A percentile compares a stretch with the other conserved stretches of the same genome.
Evolutionary conservation across 2,797 vertebrate genomes (phyloP).

Genomic region (Emys orbicularis): DNA sequence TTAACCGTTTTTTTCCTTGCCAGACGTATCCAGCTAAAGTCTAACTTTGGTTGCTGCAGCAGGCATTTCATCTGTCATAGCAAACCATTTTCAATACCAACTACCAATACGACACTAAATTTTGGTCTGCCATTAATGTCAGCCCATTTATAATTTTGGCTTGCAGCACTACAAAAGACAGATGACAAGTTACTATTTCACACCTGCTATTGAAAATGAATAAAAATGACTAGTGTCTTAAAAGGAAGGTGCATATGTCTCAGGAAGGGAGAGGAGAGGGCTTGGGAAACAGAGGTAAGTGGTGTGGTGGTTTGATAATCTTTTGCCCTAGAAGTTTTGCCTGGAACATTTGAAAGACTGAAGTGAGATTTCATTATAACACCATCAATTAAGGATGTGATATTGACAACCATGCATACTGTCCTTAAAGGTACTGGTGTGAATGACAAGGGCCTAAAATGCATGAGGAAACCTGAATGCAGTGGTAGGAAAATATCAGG

Average conservation of each 20-base stretch:
- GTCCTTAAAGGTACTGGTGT: conserved; percentile 4
- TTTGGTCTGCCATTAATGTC: conserved; percentile 79
- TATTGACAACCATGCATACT: conserved; percentile 33
- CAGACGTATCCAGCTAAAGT: conserved; percentile 65
- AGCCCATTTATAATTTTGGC: conserved; percentile 81
- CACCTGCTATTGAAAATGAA: conserved; percentile 73
- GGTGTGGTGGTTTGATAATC: not conserved
- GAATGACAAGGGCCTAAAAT: conserved; percentile 53
- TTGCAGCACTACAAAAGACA: conserved; percentile 71
- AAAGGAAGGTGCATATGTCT: conserved; percentile 43
- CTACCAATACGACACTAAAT: conserved; percentile 77
- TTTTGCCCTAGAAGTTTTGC: conserved; percentile 26
- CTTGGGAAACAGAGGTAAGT: not conserved
- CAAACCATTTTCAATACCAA: conserved; percentile 80
- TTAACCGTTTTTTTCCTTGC: not conserved
- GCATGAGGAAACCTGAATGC: conserved; percentile 27
- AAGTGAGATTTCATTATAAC: conserved; percentile 31
- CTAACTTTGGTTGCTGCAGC: conserved; percentile 70
- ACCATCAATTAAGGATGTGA: conserved; percentile 25
- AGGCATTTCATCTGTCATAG: conserved; percentile 80
- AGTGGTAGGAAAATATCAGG: conserved; percentile 26
- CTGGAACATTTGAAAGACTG: conserved; percentile 14
- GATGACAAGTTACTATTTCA: conserved; percentile 81
- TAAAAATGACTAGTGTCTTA: conserved; percentile 76
- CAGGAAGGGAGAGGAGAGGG: not conserved